Percentiles rank a stretch among this genome's conserved stretches.
Evolutionary conservation across 2,888 invertebrate species (phyloP).

Genomic region (Amiota mariae): DNA sequence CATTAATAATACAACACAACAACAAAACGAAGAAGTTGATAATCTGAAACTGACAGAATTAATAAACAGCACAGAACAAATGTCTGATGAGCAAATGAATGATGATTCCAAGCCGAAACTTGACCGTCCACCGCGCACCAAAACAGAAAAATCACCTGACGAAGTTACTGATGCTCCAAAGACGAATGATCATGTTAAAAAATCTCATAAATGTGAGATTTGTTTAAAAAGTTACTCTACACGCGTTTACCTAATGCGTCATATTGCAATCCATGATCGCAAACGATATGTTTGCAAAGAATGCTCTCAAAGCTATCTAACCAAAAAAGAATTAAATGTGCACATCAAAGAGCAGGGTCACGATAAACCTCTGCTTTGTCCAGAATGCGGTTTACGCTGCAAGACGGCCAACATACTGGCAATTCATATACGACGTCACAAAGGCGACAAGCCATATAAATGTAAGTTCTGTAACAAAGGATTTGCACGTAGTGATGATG

Average conservation of each 20-base stretch:
- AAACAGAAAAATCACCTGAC: not conserved
- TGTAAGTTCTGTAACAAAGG: slow-evolving; percentile 76
- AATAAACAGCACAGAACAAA: no score
- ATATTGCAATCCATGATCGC: slow-evolving; percentile 67
- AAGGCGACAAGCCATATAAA: slow-evolving; percentile 76
- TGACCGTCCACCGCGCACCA: slow-evolving; percentile 25
- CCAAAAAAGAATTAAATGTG: slow-evolving; percentile 74
- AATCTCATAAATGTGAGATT: slow-evolving; percentile 51
- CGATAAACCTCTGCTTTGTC: slow-evolving; percentile 75
- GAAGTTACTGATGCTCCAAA: no score
- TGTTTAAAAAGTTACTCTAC: slow-evolving; percentile 72
- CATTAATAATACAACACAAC: no score
- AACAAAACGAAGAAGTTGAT: no score
- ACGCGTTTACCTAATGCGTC: slow-evolving; percentile 74
- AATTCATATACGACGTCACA: slow-evolving; percentile 75
- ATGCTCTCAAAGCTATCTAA: slow-evolving; percentile 64
- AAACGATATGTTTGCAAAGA: slow-evolving; percentile 63
- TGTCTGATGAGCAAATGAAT: no score
- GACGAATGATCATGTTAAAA: not conserved
- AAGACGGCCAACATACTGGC: slow-evolving; percentile 75
- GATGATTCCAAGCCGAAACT: slow-evolving; percentile 5
- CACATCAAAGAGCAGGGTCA: slow-evolving; percentile 75
- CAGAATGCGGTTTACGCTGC: slow-evolving; percentile 76
- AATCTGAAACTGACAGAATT: no score
- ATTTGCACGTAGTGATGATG: slow-evolving; percentile 75